Conservation (phyloP, 2,113 vertebrate genomes). For the Microtus montanus region DNA sequence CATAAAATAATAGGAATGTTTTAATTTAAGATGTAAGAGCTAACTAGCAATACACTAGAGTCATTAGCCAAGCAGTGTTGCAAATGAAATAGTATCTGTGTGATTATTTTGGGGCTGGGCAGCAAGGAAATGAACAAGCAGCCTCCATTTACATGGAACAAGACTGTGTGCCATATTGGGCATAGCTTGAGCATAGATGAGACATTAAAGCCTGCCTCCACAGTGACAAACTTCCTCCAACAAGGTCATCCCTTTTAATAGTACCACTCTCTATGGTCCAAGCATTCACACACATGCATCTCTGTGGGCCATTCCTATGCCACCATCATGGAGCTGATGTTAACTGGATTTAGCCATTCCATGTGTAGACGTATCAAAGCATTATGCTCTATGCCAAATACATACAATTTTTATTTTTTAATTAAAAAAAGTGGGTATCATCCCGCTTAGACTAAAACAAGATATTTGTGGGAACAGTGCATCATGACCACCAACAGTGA, state of each 20-base stretch:
- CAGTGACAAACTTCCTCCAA: background rate
- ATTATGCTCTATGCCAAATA: background rate
- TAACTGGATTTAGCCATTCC: background rate
- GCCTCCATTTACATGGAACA: background rate
- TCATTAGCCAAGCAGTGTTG: too few species aligned
- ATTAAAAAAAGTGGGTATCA: background rate
- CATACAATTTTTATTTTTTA: background rate
- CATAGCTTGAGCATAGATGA: background rate
- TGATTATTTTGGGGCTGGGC: too few species aligned
- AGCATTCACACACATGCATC: background rate
- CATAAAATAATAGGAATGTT: too few species aligned
- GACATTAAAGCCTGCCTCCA: background rate
- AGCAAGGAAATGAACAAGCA: too few species aligned
- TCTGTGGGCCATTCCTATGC: background rate
- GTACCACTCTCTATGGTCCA: background rate
- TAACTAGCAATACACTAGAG: too few species aligned
- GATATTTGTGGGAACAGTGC: background rate
- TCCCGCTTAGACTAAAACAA: background rate
- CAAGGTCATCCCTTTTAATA: background rate
- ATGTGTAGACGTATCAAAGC: background rate
- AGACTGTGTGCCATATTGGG: background rate
- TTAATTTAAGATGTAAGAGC: too few species aligned
- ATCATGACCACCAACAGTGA: too few species aligned
- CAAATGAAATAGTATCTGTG: too few species aligned
- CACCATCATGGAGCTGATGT: background rate